These are phyloP conservation scores for Epizoanthus fatuus DNA, from an alignment of 92 coral and sea anemone species.

Conservation along the genomic window DNA sequence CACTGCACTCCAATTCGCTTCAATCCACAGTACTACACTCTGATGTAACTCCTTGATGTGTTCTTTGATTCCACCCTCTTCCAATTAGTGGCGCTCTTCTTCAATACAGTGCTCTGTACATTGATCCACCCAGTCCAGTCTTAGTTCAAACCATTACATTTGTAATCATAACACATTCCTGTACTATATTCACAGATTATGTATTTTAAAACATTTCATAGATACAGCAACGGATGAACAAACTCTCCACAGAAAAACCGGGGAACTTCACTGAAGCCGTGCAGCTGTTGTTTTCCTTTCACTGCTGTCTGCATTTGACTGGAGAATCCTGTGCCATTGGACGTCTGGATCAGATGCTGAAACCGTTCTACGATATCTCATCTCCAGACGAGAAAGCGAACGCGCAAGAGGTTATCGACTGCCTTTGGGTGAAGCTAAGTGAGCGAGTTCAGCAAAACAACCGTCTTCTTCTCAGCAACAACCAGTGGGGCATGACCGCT, in stretches of 20 bases:
- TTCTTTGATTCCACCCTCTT: no score
- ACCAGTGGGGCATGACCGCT: slow-evolving; percentile 80
- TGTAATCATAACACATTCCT: no score
- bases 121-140: no score
- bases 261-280: slow-evolving; percentile 84
- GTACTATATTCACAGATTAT: no score
- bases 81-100: no score
- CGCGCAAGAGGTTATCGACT: slow-evolving; percentile 89
- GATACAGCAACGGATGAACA: slow-evolving; percentile 67
- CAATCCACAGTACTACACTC: no score
- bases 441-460: slow-evolving; percentile 80
- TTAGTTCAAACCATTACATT: no score
- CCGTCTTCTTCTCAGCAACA: slow-evolving; percentile 58
- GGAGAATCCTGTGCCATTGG: slow-evolving; percentile 87
- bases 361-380: slow-evolving; percentile 68
- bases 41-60: no score
- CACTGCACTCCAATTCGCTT: no score
- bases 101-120: no score
- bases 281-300: slow-evolving; percentile 76
- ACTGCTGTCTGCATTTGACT: slow-evolving; percentile 84
- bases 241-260: slow-evolving; percentile 72
- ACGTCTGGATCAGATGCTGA: slow-evolving; percentile 78
- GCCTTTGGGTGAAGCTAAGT: slow-evolving; percentile 85
- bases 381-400: slow-evolving; percentile 40
- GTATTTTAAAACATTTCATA: background rate